Base-by-base conservation (phyloP, 2,888 invertebrate genomes). In the Lepetodrilus schrolli region DNA sequence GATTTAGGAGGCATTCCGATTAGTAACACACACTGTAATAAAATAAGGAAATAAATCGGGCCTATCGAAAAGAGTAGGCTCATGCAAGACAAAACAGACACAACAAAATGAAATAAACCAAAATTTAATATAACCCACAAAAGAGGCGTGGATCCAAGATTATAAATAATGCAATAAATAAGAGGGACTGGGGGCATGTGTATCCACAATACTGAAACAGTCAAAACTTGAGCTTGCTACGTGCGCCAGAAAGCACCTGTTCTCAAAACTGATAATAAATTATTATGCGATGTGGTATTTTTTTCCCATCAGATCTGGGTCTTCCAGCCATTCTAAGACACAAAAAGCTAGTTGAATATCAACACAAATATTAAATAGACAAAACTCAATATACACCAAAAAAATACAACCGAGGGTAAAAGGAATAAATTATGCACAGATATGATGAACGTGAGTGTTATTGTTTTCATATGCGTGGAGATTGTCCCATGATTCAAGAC, bases 41-140 rank as follows among this genome's bases (percentile, higher is more conserved):
- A 58, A 58, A 58, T 30, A 58, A 58, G n/a, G n/a, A n/a, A 58
- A 58, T 58, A 34, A 30, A 58, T 58, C n/a, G 58, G 58, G 58
- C 58, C 58, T 58, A 58, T 10, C 58, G n/a, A n/a, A 58, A 17
- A 47, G 43, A 21, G 30, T 43, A 68, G 68, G 68, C 68, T 47
- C 68, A 68, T 68, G 66, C 65, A 72, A 65, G 48, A 65, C 48
- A 66, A 72, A 72, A 48, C 65, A 72, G 75, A 75, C 71, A 74
- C 74, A 76, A 76, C 68, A 70, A 68, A 69, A 73, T 51, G 30
- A 74, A 75, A 75, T 72, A 36, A 77, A 77, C 74, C 38, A 38
- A 77, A 76, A 76, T 73, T 76, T 76, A 70, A 76, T 79, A 65
- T 72, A 78, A 77, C 70, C 48, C 73, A 75, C 77, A 48, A 72